Conservation (phyloP, 2,113 vertebrate species). For the Beaufortia kweichowensis region DNA sequence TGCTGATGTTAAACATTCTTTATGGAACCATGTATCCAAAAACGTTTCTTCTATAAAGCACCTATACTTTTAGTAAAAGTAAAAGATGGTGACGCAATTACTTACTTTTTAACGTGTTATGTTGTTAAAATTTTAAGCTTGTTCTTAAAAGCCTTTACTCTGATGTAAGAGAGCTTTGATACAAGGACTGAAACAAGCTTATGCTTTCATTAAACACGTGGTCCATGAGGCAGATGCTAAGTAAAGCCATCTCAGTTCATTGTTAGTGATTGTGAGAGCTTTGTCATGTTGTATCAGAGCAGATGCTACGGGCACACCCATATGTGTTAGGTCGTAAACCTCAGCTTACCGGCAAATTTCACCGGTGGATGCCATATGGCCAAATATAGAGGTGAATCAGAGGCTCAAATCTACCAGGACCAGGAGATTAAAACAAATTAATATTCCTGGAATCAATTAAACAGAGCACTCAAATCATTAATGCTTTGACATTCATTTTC, state of each 20-base stretch:
- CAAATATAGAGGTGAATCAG: constrained; percentile 58
- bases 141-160: too few species aligned
- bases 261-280: neutral
- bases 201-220: too few species aligned
- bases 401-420: constrained; percentile 43
- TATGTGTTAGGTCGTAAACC: constrained; percentile 68
- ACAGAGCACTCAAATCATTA: constrained; percentile 48
- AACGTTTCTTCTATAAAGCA: too few species aligned
- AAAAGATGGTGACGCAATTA: too few species aligned
- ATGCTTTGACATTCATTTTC: constrained; percentile 31
- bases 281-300: constrained; percentile 40
- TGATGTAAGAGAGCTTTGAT: too few species aligned
- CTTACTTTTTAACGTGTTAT: too few species aligned
- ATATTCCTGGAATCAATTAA: constrained; percentile 48
- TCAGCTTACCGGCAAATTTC: constrained; percentile 67
- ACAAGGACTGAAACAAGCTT: too few species aligned
- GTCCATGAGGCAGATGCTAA: neutral
- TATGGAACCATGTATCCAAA: too few species aligned
- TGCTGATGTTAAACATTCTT: too few species aligned
- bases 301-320: constrained; percentile 59
- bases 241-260: neutral
- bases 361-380: constrained; percentile 69
- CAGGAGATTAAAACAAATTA: constrained; percentile 44
- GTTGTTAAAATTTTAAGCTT: too few species aligned
- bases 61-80: too few species aligned